Base-by-base conservation (phyloP, 2,797 vertebrate genomes). In the Melanotaenia nigrans region DNA sequence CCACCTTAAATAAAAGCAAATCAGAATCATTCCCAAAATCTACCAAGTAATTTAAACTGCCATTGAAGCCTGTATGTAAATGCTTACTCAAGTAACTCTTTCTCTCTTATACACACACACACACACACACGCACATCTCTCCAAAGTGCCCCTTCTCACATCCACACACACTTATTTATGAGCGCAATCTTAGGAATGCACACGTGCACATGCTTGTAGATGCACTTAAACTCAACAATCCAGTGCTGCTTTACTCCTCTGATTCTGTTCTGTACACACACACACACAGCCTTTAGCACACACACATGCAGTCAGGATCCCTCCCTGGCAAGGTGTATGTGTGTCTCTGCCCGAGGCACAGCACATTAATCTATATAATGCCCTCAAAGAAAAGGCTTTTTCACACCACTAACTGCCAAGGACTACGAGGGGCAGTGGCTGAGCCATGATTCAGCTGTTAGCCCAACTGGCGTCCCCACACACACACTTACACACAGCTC, bases 361-460 rank as follows among this genome's bases (percentile, higher is more conserved):
- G 88, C 91, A 92, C 91, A 94, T 95, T 94, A 94, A 95, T 95
- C 94, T 95, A 94, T 95, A 95, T 95, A 95, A 94, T 94, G 94
- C 93, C 90, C 92, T 93, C 90, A 93, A 94, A 95, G 92, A 92
- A 92, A 89, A 91, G 90, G 92, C 91, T 93, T 94, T 93, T 94
- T 94, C 93, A 94, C 93, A 93, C 92, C 90, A 90, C 90, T 83
- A 90, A 93, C 92, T 94, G 93, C 92, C 92, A 91, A 93, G 91
- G 90, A 85, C 90, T 91, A 92, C 83, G 88, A 90, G 90, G 94
- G 91, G 91, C 93, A 93, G 91, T 84, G 85, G 91, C 91, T 91
- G 90, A 86, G 86, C 90, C 86, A 83, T 90, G 90, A 92, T 92
- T 95, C 94, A 95, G 92, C 93, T 94, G 92, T 93, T 93, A 92